A percentile compares a stretch with the other conserved stretches of the same genome.
phyloP scores from a whole-genome alignment of 2,888 invertebrate genomes.

The Cryptophagus acutangulus region DNA sequence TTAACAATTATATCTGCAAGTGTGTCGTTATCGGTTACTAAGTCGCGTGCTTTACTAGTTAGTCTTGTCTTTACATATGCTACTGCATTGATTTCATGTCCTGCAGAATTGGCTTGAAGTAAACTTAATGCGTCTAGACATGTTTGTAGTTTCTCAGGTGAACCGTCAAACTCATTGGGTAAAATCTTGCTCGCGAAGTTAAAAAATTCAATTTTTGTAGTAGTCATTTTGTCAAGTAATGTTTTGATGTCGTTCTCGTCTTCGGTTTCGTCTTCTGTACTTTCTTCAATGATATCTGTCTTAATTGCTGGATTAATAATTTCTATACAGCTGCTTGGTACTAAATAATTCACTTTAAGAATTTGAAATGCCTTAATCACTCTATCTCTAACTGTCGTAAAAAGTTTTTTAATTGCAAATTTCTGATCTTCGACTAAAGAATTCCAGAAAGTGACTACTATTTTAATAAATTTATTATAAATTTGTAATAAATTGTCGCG shows the following conservation, averaged over 20 bases:
- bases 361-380: neutral
- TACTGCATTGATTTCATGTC: too few relatives aligned
- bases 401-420: neutral
- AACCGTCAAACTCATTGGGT: too few relatives aligned
- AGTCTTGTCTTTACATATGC: neutral
- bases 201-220: too few relatives aligned
- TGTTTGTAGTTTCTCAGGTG: too few relatives aligned
- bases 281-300: neutral
- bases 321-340: neutral
- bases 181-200: too few relatives aligned
- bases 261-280: conserved; percentile 1
- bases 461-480: conserved; percentile 1
- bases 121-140: too few relatives aligned
- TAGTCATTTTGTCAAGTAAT: too few relatives aligned
- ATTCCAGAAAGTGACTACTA: neutral
- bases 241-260: neutral
- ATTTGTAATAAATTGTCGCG: neutral
- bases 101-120: too few relatives aligned
- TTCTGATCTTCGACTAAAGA: neutral
- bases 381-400: neutral
- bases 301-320: neutral
- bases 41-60: neutral
- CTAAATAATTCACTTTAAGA: neutral
- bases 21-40: neutral
- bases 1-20: conserved; percentile 3